Conservation (phyloP, 2,888 invertebrate species). For the Plusia festucae region DNA sequence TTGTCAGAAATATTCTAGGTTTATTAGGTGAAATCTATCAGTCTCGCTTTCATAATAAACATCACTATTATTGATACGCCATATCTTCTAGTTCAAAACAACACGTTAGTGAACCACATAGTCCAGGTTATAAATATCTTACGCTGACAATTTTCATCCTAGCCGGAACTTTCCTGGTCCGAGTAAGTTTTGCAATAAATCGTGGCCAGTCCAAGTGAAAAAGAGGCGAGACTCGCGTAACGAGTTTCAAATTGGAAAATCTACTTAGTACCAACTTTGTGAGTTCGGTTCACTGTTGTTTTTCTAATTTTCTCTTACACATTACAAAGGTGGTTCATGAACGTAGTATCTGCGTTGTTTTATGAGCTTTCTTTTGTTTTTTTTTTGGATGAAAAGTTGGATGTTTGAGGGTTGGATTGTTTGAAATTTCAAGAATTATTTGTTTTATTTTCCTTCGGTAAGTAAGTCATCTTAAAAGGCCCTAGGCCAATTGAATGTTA, state of each 20-base stretch:
- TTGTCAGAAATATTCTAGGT: too few relatives aligned
- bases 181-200: constrained; percentile 79
- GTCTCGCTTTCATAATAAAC: too few relatives aligned
- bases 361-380: not conserved
- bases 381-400: not conserved
- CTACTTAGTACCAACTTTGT: constrained; percentile 74
- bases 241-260: constrained; percentile 85
- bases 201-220: constrained; percentile 79
- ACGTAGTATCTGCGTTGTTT: constrained; percentile 10
- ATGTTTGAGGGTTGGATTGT: not conserved
- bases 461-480: too few relatives aligned
- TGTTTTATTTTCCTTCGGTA: too few relatives aligned
- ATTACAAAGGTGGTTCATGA: constrained; percentile 26
- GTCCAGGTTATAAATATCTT: constrained; percentile 66
- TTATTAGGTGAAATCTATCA: too few relatives aligned
- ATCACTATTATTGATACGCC: too few relatives aligned
- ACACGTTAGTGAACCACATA: constrained; percentile 5
- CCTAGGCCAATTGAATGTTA: too few relatives aligned
- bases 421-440: not conserved
- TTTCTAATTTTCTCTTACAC: constrained; percentile 66
- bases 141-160: constrained; percentile 74
- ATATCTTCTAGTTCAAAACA: not conserved
- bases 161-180: constrained; percentile 60
- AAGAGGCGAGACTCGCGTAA: constrained; percentile 67
- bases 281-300: constrained; percentile 44